These are phyloP conservation scores for Pogonomyrmex barbatus DNA, from an alignment of 1,140 invertebrate genomes.

Conservation along the genomic window DNA sequence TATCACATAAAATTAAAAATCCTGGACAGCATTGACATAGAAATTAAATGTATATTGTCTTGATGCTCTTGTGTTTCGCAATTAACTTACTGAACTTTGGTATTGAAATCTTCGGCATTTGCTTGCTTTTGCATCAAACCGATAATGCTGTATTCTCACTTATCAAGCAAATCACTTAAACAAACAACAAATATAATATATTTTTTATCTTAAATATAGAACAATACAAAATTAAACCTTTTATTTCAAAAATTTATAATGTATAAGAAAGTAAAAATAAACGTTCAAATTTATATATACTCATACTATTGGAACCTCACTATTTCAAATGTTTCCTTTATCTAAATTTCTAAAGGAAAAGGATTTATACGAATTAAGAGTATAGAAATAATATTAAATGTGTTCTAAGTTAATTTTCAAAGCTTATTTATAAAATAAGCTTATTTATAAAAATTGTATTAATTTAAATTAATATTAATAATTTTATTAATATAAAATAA, in stretches of 20 bases:
- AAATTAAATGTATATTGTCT: conserved; percentile 11
- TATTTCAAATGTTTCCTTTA: neutral
- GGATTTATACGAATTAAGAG: neutral
- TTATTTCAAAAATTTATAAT: conserved; percentile 16
- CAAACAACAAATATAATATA: neutral
- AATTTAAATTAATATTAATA: too few species aligned
- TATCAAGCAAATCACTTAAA: neutral
- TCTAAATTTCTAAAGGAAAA: neutral
- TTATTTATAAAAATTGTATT: too few species aligned
- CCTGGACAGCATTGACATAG: neutral
- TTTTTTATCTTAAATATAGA: conserved; percentile 23
- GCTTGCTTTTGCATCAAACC: neutral
- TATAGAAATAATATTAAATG: neutral
- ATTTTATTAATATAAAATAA: neutral
- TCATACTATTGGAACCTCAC: neutral
- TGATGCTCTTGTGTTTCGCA: neutral
- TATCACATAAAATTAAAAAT: too few species aligned
- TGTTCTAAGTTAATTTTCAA: neutral
- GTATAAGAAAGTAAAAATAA: neutral
- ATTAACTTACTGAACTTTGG: conserved; percentile 30
- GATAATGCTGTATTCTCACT: neutral
- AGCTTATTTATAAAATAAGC: too few species aligned
- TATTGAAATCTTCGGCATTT: conserved; percentile 12
- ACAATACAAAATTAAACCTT: conserved; percentile 4
- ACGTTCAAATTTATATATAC: neutral